Base-by-base conservation (phyloP, 1,140 invertebrate species). In the Scaptodrosophila lebanonensis region DNA sequence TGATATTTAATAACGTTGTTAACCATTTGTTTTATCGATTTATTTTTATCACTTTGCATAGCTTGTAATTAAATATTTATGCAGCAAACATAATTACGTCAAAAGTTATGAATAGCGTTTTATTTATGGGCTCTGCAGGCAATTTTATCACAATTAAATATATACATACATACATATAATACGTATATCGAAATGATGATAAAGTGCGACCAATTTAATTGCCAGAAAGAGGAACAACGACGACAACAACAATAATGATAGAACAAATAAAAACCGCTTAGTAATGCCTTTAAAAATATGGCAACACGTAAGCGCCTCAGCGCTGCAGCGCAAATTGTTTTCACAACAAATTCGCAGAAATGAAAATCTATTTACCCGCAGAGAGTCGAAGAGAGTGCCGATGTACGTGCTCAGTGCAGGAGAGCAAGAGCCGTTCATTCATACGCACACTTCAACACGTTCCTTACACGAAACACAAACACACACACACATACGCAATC, bases 221-320 rank as follows among this genome's bases (percentile, higher is more conserved):
- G 60, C 71, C 9, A 43, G 17, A 53, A 42, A 40, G 7, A 13
- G 11, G 40, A 42, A 29, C 25, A 38, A 38, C 11, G 32, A 27
- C 29, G 36, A 47, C 47, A 72, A 61, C 57, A 39, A 43, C 57
- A 53, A 47, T 29, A 60, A 9, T 30, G 4, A 56, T 9, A 52
- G 9, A 18, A 33, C 22, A 44, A 30, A 3, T 53, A 64, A 77
- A 82, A 82, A 82, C 9, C 75, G 75, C 75, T 83, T 83, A 83
- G 77, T 83, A 83, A 83, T 83, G 72, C 71, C 49, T 83, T 83
- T 83, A 83, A 70, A 83, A 83, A 83, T 83, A 83, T 73, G 71
- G 72, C 79, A 83, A 83, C 79, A 83, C 79, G 79, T 83, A 83
- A 83, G 79, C 66, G 67, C 2, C 27, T 13, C 3, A n/a, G 35